Evolutionary conservation across 2,113 vertebrate genomes (phyloP), one percentile per base, ranked within the genome.

Genomic region (Onychorhynchus coronatus): DNA sequence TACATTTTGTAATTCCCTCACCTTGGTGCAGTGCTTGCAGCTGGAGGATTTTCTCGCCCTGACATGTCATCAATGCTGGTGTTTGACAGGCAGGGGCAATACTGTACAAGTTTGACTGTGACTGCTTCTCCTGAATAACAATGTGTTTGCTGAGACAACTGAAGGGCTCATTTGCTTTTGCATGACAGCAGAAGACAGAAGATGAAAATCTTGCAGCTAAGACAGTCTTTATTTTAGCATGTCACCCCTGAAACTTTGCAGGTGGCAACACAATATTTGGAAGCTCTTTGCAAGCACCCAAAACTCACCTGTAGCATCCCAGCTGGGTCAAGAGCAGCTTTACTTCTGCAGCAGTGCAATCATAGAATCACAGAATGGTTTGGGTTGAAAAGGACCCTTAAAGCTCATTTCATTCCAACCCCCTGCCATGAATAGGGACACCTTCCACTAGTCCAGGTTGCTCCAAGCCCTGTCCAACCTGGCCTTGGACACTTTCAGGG

Each of bases 401-500:
- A 62, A 62, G 14, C 2, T 2, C 9, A 47, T 41, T 11, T 9
- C 2, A 2, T 41, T 9, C 24, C 41, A 31, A 15, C 5, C 1
- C 9, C 19, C 21, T 41, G 16, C 6, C 47, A 27, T 6, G 17
- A 28, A 21, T 47, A 55, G 30, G 6, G 71, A 35, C 47, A 83
- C 11, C 18, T 46, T 21, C 35, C 56, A 70, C 11, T 13, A 1
- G 0, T 1, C 12, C 72, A 70, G 31, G 4, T 0, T 12, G 35
- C 41, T 83, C 21, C 63, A 75, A 82, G n/a, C 5, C n/a, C 46
- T 0, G 0, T 31, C n/a, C 46, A 62, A 0, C 30, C 41, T 35
- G 30, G 6, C 30, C 62, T 31, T 2, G 63, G 5, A 19, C 55
- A 42, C 41, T 42, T 0, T 12, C 33, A 75, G 46, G 28, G 52